These are phyloP conservation scores for Cuniculus paca DNA, from an alignment of 2,797 vertebrate species.

Conservation along the genomic window DNA sequence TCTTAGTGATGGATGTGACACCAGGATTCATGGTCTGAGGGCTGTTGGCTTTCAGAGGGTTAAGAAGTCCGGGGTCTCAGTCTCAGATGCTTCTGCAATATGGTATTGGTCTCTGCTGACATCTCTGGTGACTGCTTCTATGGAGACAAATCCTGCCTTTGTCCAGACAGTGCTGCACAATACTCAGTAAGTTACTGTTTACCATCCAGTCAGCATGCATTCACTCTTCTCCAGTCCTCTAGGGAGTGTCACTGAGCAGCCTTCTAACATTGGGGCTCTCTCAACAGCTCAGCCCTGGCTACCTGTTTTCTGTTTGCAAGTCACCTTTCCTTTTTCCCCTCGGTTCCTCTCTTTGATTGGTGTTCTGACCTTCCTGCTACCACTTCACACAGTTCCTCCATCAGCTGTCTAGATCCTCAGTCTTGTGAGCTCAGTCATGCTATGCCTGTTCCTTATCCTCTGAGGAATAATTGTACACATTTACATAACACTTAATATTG, in stretches of 20 bases:
- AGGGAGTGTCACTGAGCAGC: background rate
- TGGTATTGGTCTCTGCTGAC: conserved; percentile 99
- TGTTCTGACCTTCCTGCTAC: background rate
- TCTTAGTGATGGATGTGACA: conserved; percentile 98
- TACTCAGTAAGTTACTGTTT: conserved; percentile 93
- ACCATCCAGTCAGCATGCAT: background rate
- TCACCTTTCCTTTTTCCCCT: background rate
- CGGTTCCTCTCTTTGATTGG: background rate
- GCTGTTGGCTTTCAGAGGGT: conserved; percentile 96
- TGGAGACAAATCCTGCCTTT: conserved; percentile 97
- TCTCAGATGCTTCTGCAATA: conserved; percentile 98
- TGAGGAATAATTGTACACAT: background rate
- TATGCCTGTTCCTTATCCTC: background rate
- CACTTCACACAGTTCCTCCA: background rate
- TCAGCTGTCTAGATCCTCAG: background rate
- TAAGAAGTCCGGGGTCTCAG: conserved; percentile 95
- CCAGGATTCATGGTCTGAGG: conserved; percentile 96
- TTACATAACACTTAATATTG: background rate
- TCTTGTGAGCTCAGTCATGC: background rate
- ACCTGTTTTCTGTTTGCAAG: conserved; percentile 4
- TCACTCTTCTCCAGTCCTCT: background rate
- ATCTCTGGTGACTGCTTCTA: conserved; percentile 97
- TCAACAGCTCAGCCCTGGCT: background rate
- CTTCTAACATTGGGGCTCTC: background rate
- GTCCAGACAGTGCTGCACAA: conserved; percentile 97